Evolutionary conservation across 2,888 invertebrate genomes (phyloP).

Genomic region (Embidobia sp.): DNA sequence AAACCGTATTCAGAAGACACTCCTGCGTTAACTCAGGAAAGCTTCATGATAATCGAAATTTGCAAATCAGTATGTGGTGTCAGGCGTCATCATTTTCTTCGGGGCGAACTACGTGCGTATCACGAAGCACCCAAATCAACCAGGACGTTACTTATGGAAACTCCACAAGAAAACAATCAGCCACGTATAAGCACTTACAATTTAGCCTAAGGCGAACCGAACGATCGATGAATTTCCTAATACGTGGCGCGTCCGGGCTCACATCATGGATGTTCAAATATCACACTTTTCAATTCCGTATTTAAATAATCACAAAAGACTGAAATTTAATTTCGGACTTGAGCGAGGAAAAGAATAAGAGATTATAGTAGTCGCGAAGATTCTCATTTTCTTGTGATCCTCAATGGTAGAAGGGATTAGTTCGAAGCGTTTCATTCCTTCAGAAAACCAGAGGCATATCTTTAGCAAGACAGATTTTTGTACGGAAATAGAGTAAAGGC

Average conservation of each 20-base stretch:
- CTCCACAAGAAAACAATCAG: background rate
- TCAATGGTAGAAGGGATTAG: slow-evolving; percentile 9
- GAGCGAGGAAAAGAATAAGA: slow-evolving; percentile 26
- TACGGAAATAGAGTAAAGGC: slow-evolving; percentile 19
- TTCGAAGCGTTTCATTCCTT: slow-evolving; percentile 22
- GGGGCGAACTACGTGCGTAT: background rate
- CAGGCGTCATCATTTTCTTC: too few relatives aligned
- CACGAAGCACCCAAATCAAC: slow-evolving; percentile 11
- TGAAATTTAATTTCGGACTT: slow-evolving; percentile 53
- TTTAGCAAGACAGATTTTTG: slow-evolving; percentile 25
- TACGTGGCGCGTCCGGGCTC: slow-evolving; percentile 20
- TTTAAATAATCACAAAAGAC: slow-evolving; percentile 59
- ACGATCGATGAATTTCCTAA: slow-evolving; percentile 24
- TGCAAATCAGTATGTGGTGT: slow-evolving; percentile 10
- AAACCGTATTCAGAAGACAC: slow-evolving; percentile 26
- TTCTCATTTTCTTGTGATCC: slow-evolving; percentile 27
- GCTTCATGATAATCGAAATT: slow-evolving; percentile 38
- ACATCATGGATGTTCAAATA: slow-evolving; percentile 42
- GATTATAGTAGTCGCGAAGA: slow-evolving; percentile 23
- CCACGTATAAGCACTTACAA: background rate
- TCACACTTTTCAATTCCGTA: slow-evolving; percentile 51
- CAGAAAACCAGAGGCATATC: slow-evolving; percentile 30
- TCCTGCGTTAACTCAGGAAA: slow-evolving; percentile 10
- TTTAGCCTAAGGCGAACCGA: background rate
- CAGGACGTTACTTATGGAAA: too few relatives aligned